These are phyloP conservation scores for Lampropteryx suffumata DNA, from an alignment of 2,888 invertebrate species.

Conservation along the genomic window DNA sequence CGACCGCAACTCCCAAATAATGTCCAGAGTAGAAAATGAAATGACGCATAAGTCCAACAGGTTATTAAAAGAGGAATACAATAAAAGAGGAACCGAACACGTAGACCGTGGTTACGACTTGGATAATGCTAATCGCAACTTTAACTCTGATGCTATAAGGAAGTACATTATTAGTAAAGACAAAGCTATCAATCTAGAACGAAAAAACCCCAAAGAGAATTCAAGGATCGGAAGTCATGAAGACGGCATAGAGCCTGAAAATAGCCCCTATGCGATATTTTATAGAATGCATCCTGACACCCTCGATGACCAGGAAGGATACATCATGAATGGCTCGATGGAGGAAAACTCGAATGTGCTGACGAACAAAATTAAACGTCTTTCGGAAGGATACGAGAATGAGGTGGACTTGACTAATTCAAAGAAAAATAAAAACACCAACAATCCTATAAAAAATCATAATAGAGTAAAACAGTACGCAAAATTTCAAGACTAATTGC, in stretches of 20 bases:
- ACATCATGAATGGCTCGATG: constrained; percentile 32
- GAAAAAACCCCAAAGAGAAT: constrained; percentile 23
- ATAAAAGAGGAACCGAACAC: constrained; percentile 36
- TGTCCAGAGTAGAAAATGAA: constrained; percentile 40
- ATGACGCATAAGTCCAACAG: constrained; percentile 39
- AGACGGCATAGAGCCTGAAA: constrained; percentile 39
- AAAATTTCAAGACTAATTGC: not conserved
- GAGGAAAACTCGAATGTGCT: constrained; percentile 29
- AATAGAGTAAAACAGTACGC: constrained; percentile 28
- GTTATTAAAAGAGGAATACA: constrained; percentile 40
- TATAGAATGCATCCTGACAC: constrained; percentile 54
- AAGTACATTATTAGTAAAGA: constrained; percentile 48
- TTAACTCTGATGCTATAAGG: constrained; percentile 40
- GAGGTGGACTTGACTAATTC: constrained; percentile 6
- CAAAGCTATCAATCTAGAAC: constrained; percentile 32
- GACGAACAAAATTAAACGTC: constrained; percentile 21
- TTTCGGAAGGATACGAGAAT: constrained; percentile 8
- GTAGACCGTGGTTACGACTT: constrained; percentile 14
- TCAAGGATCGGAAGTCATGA: constrained; percentile 43
- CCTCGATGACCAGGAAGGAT: constrained; percentile 38
- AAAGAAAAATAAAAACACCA: constrained; percentile 13
- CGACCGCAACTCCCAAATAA: constrained; percentile 36
- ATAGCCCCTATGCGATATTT: constrained; percentile 58
- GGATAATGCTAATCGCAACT: constrained; percentile 39
- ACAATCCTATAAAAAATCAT: constrained; percentile 16